Conservation (phyloP, 2,113 vertebrate species). For the Tupaia tana region DNA sequence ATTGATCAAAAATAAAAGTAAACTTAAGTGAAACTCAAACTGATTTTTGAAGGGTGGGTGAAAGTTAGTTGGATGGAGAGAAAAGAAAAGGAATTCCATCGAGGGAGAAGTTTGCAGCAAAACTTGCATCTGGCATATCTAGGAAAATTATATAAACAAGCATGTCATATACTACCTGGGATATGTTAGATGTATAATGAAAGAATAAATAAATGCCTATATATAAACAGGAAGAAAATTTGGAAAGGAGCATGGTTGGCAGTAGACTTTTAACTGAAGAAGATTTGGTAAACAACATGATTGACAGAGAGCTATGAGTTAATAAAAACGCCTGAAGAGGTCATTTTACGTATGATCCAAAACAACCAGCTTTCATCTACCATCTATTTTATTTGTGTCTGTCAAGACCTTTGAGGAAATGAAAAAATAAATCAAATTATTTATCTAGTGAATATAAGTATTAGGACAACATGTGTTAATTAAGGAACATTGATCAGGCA, state of each 20-base stretch:
- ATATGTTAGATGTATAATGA: slow-evolving; percentile 19
- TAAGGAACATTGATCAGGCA: slow-evolving; percentile 60
- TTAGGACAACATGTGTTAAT: slow-evolving; percentile 69
- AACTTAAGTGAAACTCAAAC: background rate
- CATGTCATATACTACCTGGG: background rate
- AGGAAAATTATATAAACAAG: slow-evolving; percentile 12
- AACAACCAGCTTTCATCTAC: slow-evolving; percentile 53
- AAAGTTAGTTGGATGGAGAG: background rate
- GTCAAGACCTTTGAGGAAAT: slow-evolving; percentile 54
- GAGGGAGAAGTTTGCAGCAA: background rate
- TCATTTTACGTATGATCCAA: slow-evolving; percentile 29
- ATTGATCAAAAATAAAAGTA: background rate
- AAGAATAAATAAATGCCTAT: background rate
- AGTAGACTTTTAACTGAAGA: slow-evolving; percentile 39
- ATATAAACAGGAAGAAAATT: slow-evolving; percentile 31
- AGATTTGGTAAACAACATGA: slow-evolving; percentile 60
- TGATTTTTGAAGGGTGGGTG: background rate
- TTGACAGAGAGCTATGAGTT: slow-evolving; percentile 20
- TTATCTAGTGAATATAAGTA: slow-evolving; percentile 68
- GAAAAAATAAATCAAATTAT: slow-evolving; percentile 53
- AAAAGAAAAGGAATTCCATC: background rate
- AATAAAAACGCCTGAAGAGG: slow-evolving; percentile 47
- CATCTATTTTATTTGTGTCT: slow-evolving; percentile 52
- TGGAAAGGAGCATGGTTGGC: background rate
- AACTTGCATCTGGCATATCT: background rate